These are phyloP conservation scores for Paralvinella palmiformis DNA, from an alignment of 1,140 invertebrate genomes.

Conservation along the genomic window DNA sequence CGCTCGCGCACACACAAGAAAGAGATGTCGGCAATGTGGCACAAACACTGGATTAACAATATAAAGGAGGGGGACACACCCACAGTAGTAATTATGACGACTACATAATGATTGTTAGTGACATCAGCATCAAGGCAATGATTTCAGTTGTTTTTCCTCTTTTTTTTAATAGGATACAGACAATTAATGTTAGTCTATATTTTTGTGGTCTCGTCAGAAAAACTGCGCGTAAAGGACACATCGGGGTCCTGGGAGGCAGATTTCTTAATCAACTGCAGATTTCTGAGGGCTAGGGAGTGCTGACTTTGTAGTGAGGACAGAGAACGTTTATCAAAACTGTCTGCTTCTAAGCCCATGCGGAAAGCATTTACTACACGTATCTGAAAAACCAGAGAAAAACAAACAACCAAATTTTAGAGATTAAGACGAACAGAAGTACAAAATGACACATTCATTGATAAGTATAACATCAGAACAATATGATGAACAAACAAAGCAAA, in stretches of 20 bases:
- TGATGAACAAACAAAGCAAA: no score
- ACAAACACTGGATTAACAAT: not conserved
- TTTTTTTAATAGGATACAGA: not conserved
- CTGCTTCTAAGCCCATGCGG: constrained; percentile 93
- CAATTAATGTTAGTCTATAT: not conserved
- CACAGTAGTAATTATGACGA: not conserved
- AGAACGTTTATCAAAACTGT: constrained; percentile 50
- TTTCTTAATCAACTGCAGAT: constrained; percentile 12
- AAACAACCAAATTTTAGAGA: constrained; percentile 29
- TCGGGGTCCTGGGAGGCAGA: constrained; percentile 6
- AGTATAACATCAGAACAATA: no score
- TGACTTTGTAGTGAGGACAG: constrained; percentile 45
- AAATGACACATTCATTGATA: constrained; percentile 29
- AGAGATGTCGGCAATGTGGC: not conserved
- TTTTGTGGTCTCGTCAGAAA: not conserved
- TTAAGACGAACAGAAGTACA: constrained; percentile 28
- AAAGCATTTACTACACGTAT: constrained; percentile 99
- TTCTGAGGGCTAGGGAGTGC: constrained; percentile 39
- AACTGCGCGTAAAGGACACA: not conserved
- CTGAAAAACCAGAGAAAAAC: constrained; percentile 60
- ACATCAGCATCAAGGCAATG: not conserved
- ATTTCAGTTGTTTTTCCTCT: not conserved
- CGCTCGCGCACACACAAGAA: not conserved
- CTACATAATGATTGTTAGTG: not conserved
- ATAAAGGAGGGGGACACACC: not conserved